Conservation (phyloP, 2,888 invertebrate species). For the Diploptera punctata region DNA sequence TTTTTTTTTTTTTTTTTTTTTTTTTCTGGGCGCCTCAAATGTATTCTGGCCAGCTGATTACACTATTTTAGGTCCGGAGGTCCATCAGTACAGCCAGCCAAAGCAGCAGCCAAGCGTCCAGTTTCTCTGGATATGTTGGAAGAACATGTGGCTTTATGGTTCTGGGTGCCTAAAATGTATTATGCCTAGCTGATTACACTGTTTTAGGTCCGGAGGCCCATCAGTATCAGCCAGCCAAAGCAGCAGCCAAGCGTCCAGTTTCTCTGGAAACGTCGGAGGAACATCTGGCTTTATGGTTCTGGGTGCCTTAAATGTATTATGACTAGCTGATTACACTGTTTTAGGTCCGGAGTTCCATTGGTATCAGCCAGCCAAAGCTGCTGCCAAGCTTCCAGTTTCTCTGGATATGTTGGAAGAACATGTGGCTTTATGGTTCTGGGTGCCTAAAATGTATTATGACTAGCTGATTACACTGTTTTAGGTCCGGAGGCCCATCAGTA, state of each 20-base stretch:
- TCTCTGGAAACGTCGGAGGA: not conserved
- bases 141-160: too few species aligned
- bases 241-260: conserved; percentile 29
- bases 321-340: not conserved
- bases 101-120: conserved; percentile 27
- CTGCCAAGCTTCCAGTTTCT: conserved; percentile 24
- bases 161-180: too few species aligned
- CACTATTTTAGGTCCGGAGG: conserved; percentile 11
- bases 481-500: conserved; percentile 1
- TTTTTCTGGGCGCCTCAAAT: too few species aligned
- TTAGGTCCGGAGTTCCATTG: not conserved
- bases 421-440: too few species aligned
- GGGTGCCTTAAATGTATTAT: too few species aligned
- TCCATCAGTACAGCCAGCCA: conserved; percentile 16
- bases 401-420: conserved; percentile 29
- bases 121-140: conserved; percentile 5
- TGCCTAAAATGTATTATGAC: too few species aligned
- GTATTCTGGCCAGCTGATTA: too few species aligned
- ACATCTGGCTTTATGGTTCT: not conserved
- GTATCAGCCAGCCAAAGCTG: conserved; percentile 18
- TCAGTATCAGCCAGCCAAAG: conserved; percentile 22
- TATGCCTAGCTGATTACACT: too few species aligned
- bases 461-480: conserved; percentile 1
- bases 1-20: too few species aligned
- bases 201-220: not conserved